These are phyloP conservation scores for Coendou prehensilis DNA, from an alignment of 2,797 vertebrate genomes.

Conservation along the genomic window DNA sequence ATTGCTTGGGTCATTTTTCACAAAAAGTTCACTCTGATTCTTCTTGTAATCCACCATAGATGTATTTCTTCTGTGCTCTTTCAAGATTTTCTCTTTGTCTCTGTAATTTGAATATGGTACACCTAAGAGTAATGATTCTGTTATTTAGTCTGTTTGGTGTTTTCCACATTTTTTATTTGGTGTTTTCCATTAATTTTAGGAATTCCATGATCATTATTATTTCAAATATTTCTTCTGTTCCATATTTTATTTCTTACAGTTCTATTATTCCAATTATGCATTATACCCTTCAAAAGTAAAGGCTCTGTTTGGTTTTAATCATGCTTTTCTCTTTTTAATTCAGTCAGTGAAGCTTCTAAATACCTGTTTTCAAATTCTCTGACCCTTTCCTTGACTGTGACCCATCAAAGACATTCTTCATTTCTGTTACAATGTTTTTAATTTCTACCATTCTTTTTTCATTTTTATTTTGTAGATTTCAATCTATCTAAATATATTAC, in stretches of 20 bases:
- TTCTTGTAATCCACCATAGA: not conserved
- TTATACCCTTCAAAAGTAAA: not conserved
- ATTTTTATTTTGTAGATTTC: not conserved
- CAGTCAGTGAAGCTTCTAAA: not conserved
- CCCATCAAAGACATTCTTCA: not conserved
- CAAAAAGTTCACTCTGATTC: not conserved
- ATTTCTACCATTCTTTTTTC: not conserved
- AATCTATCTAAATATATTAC: not conserved
- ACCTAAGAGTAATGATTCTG: not conserved
- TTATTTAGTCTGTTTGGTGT: not conserved
- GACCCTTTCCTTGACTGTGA: not conserved
- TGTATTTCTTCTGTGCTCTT: not conserved
- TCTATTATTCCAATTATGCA: not conserved
- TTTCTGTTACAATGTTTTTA: not conserved
- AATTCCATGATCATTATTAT: not conserved
- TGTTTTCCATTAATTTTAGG: not conserved
- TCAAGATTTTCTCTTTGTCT: not conserved
- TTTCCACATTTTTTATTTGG: not conserved
- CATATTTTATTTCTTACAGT: not conserved
- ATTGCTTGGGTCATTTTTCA: not conserved
- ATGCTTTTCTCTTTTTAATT: not conserved
- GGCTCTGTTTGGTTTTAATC: not conserved
- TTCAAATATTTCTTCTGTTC: not conserved
- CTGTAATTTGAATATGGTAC: not conserved
- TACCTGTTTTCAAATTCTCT: not conserved